Evolutionary conservation across 1,140 invertebrate genomes (phyloP).

Genomic region (Campoletis sonorensis): DNA sequence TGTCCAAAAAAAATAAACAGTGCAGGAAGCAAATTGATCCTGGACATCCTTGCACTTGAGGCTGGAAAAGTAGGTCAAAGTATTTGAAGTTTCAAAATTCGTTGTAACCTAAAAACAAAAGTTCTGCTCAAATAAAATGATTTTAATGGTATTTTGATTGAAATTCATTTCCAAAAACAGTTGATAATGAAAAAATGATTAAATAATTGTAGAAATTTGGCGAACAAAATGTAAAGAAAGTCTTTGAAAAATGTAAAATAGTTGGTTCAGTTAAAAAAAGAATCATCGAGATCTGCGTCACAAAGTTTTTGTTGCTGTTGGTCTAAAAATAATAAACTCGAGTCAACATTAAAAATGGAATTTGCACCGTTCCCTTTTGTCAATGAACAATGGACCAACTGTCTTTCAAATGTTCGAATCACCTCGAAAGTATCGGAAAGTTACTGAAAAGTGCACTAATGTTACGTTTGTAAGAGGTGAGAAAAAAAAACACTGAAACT

Average conservation of each 20-base stretch:
- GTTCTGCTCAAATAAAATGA: too few relatives aligned
- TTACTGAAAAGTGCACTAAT: conserved; percentile 19
- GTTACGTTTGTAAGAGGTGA: conserved; percentile 21
- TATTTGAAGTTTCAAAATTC: too few relatives aligned
- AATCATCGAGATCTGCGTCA: conserved; percentile 25
- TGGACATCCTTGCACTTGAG: background rate
- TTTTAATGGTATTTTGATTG: too few relatives aligned
- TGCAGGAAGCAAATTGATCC: background rate
- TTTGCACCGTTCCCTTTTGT: conserved; percentile 15
- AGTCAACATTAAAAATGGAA: background rate
- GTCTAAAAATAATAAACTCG: too few relatives aligned
- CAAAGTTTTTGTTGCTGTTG: conserved; percentile 16
- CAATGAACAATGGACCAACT: background rate
- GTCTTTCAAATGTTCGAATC: background rate
- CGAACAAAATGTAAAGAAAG: too few relatives aligned
- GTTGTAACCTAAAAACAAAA: too few relatives aligned
- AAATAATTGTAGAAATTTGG: background rate
- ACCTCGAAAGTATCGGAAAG: background rate
- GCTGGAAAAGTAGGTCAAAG: background rate
- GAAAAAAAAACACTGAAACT: conserved; percentile 23
- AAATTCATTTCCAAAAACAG: too few relatives aligned
- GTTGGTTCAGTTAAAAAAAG: background rate
- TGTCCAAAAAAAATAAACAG: background rate
- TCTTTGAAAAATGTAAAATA: too few relatives aligned
- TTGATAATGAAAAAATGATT: background rate